Conservation (phyloP, 2,113 vertebrate species). For the Sebastes schlegelii region DNA sequence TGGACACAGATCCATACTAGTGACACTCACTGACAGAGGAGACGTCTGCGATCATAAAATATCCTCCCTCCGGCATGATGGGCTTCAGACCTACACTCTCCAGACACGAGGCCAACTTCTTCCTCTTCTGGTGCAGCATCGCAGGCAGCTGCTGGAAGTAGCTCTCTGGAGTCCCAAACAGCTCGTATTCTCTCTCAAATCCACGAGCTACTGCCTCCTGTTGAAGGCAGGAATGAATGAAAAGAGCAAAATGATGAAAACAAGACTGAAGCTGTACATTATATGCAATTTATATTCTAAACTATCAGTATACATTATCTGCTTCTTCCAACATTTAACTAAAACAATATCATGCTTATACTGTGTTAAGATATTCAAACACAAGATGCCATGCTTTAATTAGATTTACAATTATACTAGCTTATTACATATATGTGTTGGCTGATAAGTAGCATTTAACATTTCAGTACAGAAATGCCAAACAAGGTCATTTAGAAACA, state of each 20-base stretch:
- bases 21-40: slow-evolving; percentile 89
- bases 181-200: slow-evolving; percentile 87
- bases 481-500: too few species aligned
- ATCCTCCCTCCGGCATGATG: slow-evolving; percentile 90
- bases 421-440: background rate
- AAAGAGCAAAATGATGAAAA: background rate
- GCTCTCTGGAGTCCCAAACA: slow-evolving; percentile 87
- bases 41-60: slow-evolving; percentile 92
- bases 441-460: too few species aligned
- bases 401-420: too few species aligned
- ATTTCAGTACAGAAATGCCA: too few species aligned
- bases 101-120: slow-evolving; percentile 86
- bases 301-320: background rate
- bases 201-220: slow-evolving; percentile 91
- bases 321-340: background rate
- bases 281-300: too few species aligned
- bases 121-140: slow-evolving; percentile 83
- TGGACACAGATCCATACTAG: too few species aligned
- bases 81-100: slow-evolving; percentile 87
- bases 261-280: too few species aligned
- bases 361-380: background rate
- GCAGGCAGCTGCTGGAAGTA: slow-evolving; percentile 89
- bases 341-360: too few species aligned
- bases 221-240: background rate
- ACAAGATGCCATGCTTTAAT: too few species aligned